These are phyloP conservation scores for Oncorhynchus mykiss DNA, from an alignment of 2,113 vertebrate genomes.

Conservation along the genomic window DNA sequence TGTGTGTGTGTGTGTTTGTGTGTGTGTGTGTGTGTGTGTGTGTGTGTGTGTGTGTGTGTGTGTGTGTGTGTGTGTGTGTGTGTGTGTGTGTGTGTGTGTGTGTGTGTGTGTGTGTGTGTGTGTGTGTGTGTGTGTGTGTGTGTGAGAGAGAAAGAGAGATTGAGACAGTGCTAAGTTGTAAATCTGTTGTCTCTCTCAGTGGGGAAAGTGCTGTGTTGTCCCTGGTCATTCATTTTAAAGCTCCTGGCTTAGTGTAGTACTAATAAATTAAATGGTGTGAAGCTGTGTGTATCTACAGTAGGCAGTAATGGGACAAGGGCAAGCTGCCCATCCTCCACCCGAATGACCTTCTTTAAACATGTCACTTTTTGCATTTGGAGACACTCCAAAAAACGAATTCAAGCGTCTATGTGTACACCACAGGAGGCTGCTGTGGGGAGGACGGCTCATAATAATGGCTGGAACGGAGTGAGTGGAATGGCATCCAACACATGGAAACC, in stretches of 20 bases:
- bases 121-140: not conserved
- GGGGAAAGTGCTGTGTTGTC: not conserved
- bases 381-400: no score
- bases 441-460: no score
- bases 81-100: no score
- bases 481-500: no score
- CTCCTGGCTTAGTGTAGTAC: not conserved
- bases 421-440: no score
- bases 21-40: not conserved
- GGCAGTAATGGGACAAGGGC: no score
- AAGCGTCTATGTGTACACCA: no score
- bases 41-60: not conserved
- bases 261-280: not conserved
- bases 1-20: not conserved
- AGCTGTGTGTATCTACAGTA: not conserved
- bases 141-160: not conserved
- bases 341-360: not conserved
- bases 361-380: no score
- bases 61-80: no score
- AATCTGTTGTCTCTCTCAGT: slow-evolving; percentile 2
- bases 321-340: no score
- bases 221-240: not conserved
- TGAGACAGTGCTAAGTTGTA: not conserved
- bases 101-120: slow-evolving; percentile 1
- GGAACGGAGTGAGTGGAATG: no score